These are phyloP conservation scores for Nephrocerus scutellatus DNA, from an alignment of 2,888 invertebrate genomes.

Conservation along the genomic window DNA sequence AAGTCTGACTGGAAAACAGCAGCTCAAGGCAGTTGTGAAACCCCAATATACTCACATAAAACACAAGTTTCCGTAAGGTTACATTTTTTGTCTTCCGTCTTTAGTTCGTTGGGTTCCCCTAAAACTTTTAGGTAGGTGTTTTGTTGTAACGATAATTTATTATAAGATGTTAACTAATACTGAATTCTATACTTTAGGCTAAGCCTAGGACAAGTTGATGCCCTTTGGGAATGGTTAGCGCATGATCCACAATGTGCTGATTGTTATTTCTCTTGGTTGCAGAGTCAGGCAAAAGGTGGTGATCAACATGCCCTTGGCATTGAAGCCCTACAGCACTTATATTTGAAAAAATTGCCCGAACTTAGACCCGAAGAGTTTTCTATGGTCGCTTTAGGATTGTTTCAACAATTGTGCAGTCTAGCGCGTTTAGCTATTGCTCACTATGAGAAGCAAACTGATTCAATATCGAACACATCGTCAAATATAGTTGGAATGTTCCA, in stretches of 20 bases:
- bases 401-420: constrained; percentile 84
- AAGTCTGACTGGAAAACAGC: constrained; percentile 39
- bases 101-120: constrained; percentile 83
- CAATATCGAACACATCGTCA: constrained; percentile 35
- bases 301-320: constrained; percentile 86
- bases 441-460: constrained; percentile 50
- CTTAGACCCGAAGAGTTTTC: constrained; percentile 82
- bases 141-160: not conserved
- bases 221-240: constrained; percentile 85
- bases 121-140: constrained; percentile 67
- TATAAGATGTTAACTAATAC: constrained; percentile 3
- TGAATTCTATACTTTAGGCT: constrained; percentile 49
- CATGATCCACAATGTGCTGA: constrained; percentile 80
- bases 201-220: constrained; percentile 82
- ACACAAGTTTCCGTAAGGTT: constrained; percentile 86
- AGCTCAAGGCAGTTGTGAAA: constrained; percentile 35
- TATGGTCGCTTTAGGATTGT: constrained; percentile 83
- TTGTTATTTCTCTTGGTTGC: constrained; percentile 87
- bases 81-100: constrained; percentile 87
- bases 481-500: constrained; percentile 86
- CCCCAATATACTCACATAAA: constrained; percentile 62
- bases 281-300: constrained; percentile 84
- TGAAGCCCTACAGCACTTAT: constrained; percentile 80
- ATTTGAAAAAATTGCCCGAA: constrained; percentile 81
- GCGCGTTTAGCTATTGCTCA: constrained; percentile 74